These are phyloP conservation scores for Neuroscelio doddi DNA, from an alignment of 2,888 invertebrate genomes.

Conservation along the genomic window DNA sequence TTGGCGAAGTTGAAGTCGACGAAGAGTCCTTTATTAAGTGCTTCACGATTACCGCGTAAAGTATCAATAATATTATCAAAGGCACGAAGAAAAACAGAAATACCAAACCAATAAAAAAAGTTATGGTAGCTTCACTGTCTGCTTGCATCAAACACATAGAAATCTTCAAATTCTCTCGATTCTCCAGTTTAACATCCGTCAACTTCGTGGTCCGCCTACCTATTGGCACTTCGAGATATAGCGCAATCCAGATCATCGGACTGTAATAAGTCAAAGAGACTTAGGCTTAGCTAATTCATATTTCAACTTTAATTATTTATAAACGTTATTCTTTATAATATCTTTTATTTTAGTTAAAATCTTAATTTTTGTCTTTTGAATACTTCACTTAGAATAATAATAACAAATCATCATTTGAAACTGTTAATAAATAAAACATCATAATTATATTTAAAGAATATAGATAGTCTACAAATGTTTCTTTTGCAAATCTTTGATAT, in stretches of 20 bases:
- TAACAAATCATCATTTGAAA: too few relatives aligned
- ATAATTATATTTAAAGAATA: too few relatives aligned
- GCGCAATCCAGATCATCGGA: slow-evolving; percentile 76
- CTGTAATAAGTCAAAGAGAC: slow-evolving; percentile 74
- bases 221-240: slow-evolving; percentile 61
- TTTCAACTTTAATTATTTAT: too few relatives aligned
- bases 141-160: slow-evolving; percentile 87
- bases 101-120: slow-evolving; percentile 84
- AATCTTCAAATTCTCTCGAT: slow-evolving; percentile 77
- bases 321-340: too few relatives aligned
- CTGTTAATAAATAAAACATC: too few relatives aligned
- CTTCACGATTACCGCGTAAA: slow-evolving; percentile 89
- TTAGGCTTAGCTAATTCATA: background rate
- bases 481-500: too few relatives aligned
- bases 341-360: too few relatives aligned
- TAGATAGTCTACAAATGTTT: too few relatives aligned
- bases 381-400: too few relatives aligned
- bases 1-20: slow-evolving; percentile 89
- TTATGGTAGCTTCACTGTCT: slow-evolving; percentile 82
- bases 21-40: slow-evolving; percentile 87
- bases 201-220: slow-evolving; percentile 73
- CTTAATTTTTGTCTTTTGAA: too few relatives aligned
- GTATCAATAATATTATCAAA: slow-evolving; percentile 83
- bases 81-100: slow-evolving; percentile 90
- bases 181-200: slow-evolving; percentile 76